phyloP scores from a whole-genome alignment of 2,888 invertebrate genomes.

The Trachelus tabidus region DNA sequence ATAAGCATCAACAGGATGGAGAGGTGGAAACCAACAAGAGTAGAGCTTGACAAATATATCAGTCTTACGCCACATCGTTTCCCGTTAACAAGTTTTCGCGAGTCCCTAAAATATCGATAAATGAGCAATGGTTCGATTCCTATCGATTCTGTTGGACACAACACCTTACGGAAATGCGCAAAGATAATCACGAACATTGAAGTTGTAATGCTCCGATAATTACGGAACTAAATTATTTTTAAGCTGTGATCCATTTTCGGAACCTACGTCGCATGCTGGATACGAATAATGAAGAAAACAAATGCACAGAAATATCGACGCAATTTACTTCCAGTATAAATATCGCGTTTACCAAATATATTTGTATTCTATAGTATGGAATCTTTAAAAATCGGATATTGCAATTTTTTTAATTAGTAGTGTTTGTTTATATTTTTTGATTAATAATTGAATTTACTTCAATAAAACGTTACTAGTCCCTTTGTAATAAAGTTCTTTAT shows the following conservation, averaged over 20 bases:
- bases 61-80: conserved; percentile 38
- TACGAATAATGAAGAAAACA: not conserved
- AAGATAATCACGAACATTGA: not conserved
- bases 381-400: too few species aligned
- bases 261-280: not conserved
- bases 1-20: conserved; percentile 21
- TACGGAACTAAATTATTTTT: not conserved
- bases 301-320: not conserved
- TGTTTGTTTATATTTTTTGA: too few species aligned
- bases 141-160: not conserved
- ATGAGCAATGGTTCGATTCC: not conserved
- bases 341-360: not conserved
- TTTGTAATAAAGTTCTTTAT: not conserved
- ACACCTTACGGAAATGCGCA: not conserved
- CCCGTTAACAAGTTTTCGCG: conserved; percentile 16
- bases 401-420: too few species aligned
- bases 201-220: not conserved
- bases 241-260: not conserved
- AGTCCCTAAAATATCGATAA: not conserved
- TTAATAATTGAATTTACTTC: not conserved
- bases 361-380: not conserved
- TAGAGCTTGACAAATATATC: conserved; percentile 43
- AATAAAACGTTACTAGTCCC: not conserved
- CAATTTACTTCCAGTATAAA: not conserved
- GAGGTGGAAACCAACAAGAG: conserved; percentile 28